Evolutionary conservation across 1,140 invertebrate species (phyloP).

Genomic region (Metaphire vulgaris): DNA sequence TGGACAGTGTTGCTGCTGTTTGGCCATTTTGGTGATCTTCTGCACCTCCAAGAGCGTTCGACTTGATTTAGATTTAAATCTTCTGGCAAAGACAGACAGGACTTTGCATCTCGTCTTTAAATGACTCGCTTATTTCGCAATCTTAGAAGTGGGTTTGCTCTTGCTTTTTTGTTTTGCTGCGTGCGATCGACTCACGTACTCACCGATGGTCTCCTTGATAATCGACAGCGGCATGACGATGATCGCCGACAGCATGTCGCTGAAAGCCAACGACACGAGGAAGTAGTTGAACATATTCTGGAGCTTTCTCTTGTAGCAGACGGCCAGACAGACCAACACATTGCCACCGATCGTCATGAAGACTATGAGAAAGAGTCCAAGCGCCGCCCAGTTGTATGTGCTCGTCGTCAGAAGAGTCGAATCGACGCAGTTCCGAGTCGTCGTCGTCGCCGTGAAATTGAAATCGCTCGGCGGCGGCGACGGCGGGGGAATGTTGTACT

Average conservation of each 20-base stretch:
- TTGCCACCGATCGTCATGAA: slow-evolving; percentile 40
- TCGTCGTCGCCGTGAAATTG: not conserved
- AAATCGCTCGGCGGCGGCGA: no score
- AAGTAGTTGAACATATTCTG: slow-evolving; percentile 53
- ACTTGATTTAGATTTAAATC: no score
- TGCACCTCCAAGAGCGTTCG: no score
- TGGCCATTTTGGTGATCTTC: no score
- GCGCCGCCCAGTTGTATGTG: slow-evolving; percentile 30
- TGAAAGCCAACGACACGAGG: slow-evolving; percentile 48
- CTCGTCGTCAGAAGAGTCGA: not conserved
- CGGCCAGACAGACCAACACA: slow-evolving; percentile 45
- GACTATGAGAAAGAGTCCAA: slow-evolving; percentile 29
- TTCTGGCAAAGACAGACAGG: no score
- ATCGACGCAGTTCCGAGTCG: not conserved
- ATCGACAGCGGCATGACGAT: slow-evolving; percentile 34
- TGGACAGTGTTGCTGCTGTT: no score
- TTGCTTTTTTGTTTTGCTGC: no score
- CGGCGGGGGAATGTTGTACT: no score
- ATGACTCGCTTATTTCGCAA: no score
- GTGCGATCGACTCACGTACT: no score
- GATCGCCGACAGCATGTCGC: slow-evolving; percentile 43
- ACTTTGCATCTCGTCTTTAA: no score
- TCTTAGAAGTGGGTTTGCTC: no score
- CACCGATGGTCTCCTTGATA: slow-evolving; percentile 30
- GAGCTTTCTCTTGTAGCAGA: slow-evolving; percentile 42